Conservation (phyloP, 2,113 vertebrate genomes). For the Nipponia nippon region DNA sequence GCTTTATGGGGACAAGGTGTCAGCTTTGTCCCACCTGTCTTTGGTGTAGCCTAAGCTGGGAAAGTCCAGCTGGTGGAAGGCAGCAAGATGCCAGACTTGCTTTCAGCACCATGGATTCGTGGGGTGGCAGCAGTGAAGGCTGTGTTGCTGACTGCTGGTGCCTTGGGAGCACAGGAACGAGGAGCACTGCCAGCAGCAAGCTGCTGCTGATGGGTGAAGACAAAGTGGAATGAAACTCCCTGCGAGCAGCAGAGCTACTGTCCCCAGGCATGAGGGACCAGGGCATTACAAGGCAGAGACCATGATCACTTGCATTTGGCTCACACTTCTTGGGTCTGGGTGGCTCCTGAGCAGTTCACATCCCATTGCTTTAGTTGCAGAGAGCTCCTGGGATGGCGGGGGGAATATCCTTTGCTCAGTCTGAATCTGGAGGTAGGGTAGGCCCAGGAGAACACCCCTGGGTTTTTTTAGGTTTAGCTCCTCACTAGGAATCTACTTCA, state of each 20-base stretch:
- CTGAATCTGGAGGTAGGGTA: background rate
- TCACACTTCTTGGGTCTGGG: rapidly evolving
- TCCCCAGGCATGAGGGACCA: rapidly evolving
- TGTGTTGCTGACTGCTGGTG: rapidly evolving
- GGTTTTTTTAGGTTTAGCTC: background rate
- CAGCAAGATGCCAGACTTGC: background rate
- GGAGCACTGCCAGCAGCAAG: background rate
- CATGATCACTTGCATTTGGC: rapidly evolving
- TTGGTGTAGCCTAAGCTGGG: rapidly evolving
- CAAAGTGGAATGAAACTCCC: background rate
- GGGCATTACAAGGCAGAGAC: background rate
- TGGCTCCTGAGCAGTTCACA: background rate
- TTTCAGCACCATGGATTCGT: background rate
- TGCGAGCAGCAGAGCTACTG: background rate
- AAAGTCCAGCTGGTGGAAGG: background rate
- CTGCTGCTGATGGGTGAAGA: background rate
- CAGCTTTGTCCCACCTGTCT: background rate
- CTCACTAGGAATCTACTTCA: background rate
- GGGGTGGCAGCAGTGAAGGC: background rate
- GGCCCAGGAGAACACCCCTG: background rate
- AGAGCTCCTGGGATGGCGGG: background rate
- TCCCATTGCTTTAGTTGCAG: too few species aligned
- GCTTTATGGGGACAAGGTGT: background rate
- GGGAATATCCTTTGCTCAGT: background rate
- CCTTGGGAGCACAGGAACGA: background rate